Base-by-base conservation (phyloP, 2,113 vertebrate species). In the Paramormyrops kingsleyae region DNA sequence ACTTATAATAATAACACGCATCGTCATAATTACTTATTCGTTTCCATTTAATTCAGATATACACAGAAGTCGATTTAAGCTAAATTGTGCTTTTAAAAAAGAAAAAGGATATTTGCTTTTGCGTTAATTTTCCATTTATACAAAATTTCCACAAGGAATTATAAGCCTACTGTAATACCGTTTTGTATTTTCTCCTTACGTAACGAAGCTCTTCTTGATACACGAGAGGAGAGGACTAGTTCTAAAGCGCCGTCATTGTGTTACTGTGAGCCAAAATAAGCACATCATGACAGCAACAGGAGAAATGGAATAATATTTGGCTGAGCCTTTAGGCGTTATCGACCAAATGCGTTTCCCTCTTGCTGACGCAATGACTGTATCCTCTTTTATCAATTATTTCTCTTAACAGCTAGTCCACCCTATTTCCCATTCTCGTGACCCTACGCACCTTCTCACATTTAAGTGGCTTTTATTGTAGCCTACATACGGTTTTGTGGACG, bases 371-470 rank as follows among this genome's bases (percentile, higher is more conserved):
- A 90, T 35, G 84, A 90, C 59, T 70, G 59, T 89, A 52, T 42
- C 39, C 53, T 83, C 44, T 88, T 74, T 83, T 84, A 88, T 84
- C 87, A 88, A 74, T 52, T 87, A 89, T 87, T 90, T 80, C 62
- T 52, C 46, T 77, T 74, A n/a, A 80, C 47, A 90, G 85, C 83
- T n/a, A 89, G 21, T 46, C 80, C 80, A 21, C 83, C 42, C 83
- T 47, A 42, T 86, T 89, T 85, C 53, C 35, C 80, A 46, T 59
- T 88, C 66, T n/a, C 46, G 39, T 83, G 53, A 87, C 87, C 46
- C 70, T 27, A 50, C 24, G 91, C 87, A 56, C 87, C 46, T 42
- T 83, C 62, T 89, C 89, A 90, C 87, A 84, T 84, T 83, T 89
- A 89, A 83, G 39, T n/a, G 80, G 50, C 89, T 89, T 89, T 83